A percentile compares a stretch with the other conserved stretches of the same genome.
These are phyloP conservation scores for Apis mellifera DNA, from an alignment of 1,140 invertebrate species.

Conservation along the genomic window Amel_HAv3.1 CM009944.2:5631001-5631500, in stretches of 20 bases:
- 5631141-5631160: no score
- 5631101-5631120: no score
- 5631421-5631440: constrained; percentile 7
- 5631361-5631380: neutral
- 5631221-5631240: constrained; percentile 42
- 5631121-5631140: no score
- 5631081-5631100: no score
- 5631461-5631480: constrained; percentile 36
- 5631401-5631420: neutral
- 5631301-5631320: neutral
- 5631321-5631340: neutral
- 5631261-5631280: neutral
- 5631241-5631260: constrained; percentile 7
- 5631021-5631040: no score
- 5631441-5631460: constrained; percentile 18
- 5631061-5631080: no score
- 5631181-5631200: neutral
- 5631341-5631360: constrained; percentile 8
- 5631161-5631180: neutral
- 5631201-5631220: constrained; percentile 20
- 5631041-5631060: no score
- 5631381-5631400: neutral
- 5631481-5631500: constrained; percentile 71
- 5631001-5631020: no score
- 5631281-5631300: constrained; percentile 9